These are phyloP conservation scores for Temnopleurus reevesii DNA, from an alignment of 53 echinoderm and acorn worm genomes.

Conservation along the genomic window DNA sequence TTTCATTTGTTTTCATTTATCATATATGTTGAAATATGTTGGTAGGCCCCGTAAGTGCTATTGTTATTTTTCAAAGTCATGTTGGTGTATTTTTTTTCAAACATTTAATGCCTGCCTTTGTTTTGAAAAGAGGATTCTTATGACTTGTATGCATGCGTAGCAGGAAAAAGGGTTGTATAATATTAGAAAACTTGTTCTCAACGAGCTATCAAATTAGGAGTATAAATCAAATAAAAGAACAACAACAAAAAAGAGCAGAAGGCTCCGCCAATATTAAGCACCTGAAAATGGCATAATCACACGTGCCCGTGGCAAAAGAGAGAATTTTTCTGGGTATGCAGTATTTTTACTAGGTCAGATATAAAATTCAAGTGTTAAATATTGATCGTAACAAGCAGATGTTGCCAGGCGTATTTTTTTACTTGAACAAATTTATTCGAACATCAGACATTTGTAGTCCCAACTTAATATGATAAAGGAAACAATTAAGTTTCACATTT, in stretches of 20 bases:
- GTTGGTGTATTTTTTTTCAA: not conserved
- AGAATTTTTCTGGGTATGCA: no score
- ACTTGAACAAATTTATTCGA: not conserved
- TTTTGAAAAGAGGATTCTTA: not conserved
- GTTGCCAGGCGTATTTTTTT: not conserved
- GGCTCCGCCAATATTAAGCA: constrained; percentile 22
- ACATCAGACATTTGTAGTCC: not conserved
- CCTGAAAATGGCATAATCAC: not conserved
- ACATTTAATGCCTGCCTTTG: not conserved
- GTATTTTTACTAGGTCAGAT: not conserved
- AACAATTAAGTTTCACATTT: not conserved
- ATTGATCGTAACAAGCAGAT: constrained; percentile 43
- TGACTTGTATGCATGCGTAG: not conserved
- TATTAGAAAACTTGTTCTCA: no score
- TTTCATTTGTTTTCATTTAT: not conserved
- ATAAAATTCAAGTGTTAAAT: constrained; percentile 21
- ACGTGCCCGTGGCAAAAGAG: not conserved
- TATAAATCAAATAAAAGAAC: no score
- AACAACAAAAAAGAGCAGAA: not conserved
- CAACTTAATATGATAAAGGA: no score
- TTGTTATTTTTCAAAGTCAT: not conserved
- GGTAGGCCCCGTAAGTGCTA: no score
- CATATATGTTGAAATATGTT: no score
- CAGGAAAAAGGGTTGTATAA: not conserved
- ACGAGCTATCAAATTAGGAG: no score